Conservation (phyloP, 2,797 vertebrate genomes). For the Leptatherina wallacei region DNA sequence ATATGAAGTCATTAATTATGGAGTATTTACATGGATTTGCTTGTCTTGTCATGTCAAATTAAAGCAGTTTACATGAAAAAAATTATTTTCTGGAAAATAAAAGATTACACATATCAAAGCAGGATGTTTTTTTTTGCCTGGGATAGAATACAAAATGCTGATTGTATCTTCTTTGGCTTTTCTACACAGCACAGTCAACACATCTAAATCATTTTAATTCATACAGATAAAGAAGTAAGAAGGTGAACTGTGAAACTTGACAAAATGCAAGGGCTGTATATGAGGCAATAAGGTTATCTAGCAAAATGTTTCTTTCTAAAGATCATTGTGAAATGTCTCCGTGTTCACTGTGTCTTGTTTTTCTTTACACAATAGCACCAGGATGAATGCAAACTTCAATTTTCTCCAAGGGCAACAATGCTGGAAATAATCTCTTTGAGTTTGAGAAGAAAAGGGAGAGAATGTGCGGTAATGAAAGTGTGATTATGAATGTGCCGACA, state of each 20-base stretch:
- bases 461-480: slow-evolving; percentile 70
- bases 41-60: slow-evolving; percentile 56
- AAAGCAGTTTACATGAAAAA: slow-evolving; percentile 47
- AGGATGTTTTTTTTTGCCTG: slow-evolving; percentile 15
- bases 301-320: slow-evolving; percentile 14
- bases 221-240: slow-evolving; percentile 18
- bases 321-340: slow-evolving; percentile 54
- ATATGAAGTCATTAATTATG: slow-evolving; percentile 27
- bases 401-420: slow-evolving; percentile 54
- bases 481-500: slow-evolving; percentile 73
- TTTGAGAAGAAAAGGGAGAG: slow-evolving; percentile 29
- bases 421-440: slow-evolving; percentile 69
- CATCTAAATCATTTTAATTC: slow-evolving; percentile 32
- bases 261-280: slow-evolving; percentile 46
- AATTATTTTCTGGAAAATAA: slow-evolving; percentile 60
- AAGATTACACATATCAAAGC: slow-evolving; percentile 54
- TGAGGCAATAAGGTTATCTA: slow-evolving; percentile 37
- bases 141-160: slow-evolving; percentile 34
- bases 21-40: slow-evolving; percentile 50
- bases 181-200: slow-evolving; percentile 26
- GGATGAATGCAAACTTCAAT: slow-evolving; percentile 49
- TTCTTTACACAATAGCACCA: slow-evolving; percentile 49
- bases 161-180: slow-evolving; percentile 29
- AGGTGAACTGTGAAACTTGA: slow-evolving; percentile 23
- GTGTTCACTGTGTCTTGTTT: slow-evolving; percentile 39